Percentiles rank a stretch among this genome's conserved stretches.
Evolutionary conservation across 2,888 invertebrate genomes (phyloP).

Genomic region (Hemaris fuciformis): DNA sequence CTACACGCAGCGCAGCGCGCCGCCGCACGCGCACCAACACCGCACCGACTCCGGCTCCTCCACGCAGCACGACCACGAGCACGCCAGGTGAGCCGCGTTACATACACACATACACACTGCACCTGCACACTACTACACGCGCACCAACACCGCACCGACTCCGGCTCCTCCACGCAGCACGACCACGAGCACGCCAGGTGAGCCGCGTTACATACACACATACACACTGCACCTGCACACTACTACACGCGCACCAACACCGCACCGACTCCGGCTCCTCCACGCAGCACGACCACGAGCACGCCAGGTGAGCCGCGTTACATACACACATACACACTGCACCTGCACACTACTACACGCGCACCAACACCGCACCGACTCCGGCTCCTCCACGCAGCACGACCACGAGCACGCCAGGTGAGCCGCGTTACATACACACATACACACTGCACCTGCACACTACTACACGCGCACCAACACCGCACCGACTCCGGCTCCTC

Average conservation of each 20-base stretch:
- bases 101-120: background rate
- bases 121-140: no score
- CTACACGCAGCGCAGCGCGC: conserved; percentile 91
- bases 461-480: no score
- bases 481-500: conserved; percentile 84
- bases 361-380: conserved; percentile 82
- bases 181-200: conserved; percentile 78
- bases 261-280: conserved; percentile 89
- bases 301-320: conserved; percentile 55
- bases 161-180: conserved; percentile 90
- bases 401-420: conserved; percentile 78
- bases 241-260: conserved; percentile 50
- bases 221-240: background rate
- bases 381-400: conserved; percentile 90
- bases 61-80: conserved; percentile 86
- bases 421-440: background rate
- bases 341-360: no score
- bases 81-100: conserved; percentile 55
- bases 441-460: background rate
- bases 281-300: conserved; percentile 86
- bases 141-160: conserved; percentile 82
- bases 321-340: background rate
- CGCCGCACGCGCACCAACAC: conserved; percentile 72
- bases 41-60: conserved; percentile 89
- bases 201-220: background rate